phyloP scores from a whole-genome alignment of 92 coral and sea anemone genomes.

The Porites cylindrica region DNA sequence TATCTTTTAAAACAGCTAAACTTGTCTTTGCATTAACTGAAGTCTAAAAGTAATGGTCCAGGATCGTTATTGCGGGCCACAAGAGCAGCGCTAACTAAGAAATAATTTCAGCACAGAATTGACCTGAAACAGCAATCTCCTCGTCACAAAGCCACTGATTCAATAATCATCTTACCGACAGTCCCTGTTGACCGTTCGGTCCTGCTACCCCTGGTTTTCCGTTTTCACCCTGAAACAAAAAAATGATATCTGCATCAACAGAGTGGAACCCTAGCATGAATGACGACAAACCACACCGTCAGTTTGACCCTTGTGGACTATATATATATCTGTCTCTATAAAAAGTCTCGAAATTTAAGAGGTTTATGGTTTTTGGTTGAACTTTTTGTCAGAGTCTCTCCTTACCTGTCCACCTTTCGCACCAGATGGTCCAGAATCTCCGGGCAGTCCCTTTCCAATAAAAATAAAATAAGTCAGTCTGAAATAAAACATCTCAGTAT shows the following conservation, averaged over 20 bases:
- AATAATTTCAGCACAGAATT: not conserved
- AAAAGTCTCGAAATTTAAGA: not conserved
- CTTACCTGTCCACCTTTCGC: slow-evolving; percentile 31
- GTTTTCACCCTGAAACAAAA: slow-evolving; percentile 28
- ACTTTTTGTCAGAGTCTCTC: not conserved
- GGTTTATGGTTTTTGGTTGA: not conserved
- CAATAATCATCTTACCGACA: not conserved
- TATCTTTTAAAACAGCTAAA: no score
- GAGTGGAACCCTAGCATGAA: no score
- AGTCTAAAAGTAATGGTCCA: no score
- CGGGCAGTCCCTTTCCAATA: slow-evolving; percentile 16
- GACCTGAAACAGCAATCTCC: not conserved
- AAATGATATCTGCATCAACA: not conserved
- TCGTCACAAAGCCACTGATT: not conserved
- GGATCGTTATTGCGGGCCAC: no score
- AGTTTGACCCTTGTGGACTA: not conserved
- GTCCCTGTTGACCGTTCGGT: slow-evolving; percentile 6
- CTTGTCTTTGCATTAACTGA: no score
- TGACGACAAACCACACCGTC: not conserved
- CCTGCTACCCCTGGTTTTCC: slow-evolving; percentile 32
- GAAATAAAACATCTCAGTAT: not conserved
- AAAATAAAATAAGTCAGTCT: not conserved
- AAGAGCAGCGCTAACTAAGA: no score
- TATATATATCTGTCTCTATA: no score
- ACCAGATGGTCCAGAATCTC: slow-evolving; percentile 37